These are phyloP conservation scores for Chelon labrosus DNA, from an alignment of 2,797 vertebrate species.

Conservation along the genomic window DNA sequence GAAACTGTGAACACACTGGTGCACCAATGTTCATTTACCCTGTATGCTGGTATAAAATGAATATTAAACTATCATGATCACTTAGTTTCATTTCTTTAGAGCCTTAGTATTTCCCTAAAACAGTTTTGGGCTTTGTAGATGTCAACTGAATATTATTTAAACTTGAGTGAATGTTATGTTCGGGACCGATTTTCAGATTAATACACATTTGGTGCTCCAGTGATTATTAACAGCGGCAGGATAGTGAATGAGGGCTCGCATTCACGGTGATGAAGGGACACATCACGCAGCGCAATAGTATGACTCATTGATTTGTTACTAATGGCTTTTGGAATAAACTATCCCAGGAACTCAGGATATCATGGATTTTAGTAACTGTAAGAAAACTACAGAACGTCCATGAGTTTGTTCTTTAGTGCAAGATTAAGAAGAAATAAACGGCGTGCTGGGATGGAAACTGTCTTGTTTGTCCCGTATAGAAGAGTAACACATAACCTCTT, in stretches of 20 bases:
- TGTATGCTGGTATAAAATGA: no score
- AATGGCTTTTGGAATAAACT: not conserved
- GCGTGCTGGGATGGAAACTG: conserved; percentile 7
- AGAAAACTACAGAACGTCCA: not conserved
- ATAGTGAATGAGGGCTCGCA: not conserved
- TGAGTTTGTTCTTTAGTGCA: not conserved
- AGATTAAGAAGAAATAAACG: not conserved
- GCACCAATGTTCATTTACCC: no score
- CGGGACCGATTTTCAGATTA: not conserved
- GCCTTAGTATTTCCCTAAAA: no score
- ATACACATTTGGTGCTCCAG: not conserved
- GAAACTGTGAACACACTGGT: no score
- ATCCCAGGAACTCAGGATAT: not conserved
- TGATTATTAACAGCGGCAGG: not conserved
- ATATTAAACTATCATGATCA: no score
- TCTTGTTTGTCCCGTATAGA: conserved; percentile 11
- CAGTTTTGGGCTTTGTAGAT: no score
- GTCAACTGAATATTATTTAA: not conserved
- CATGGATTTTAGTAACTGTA: not conserved
- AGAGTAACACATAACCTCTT: conserved; percentile 65
- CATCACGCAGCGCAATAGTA: not conserved
- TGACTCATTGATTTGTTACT: not conserved
- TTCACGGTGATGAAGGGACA: not conserved
- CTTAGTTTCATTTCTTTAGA: no score
- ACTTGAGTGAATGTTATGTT: not conserved